These are phyloP conservation scores for Sparidentex hasta DNA, from an alignment of 2,797 vertebrate genomes.

Conservation along the genomic window DNA sequence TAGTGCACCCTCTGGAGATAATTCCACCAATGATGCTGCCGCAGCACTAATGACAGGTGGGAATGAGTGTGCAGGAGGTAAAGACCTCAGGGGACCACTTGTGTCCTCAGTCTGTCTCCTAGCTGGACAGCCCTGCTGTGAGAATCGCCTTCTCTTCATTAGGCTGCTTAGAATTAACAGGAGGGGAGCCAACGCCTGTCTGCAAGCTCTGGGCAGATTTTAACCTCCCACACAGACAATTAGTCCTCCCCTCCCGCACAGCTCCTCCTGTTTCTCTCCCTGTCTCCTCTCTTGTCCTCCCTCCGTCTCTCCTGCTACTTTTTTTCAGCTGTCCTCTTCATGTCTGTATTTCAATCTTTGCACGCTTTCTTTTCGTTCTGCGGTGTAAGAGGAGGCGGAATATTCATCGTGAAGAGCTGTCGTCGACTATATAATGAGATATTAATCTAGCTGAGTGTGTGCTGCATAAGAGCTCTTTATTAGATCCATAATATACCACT, in stretches of 20 bases:
- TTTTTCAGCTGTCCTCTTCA: neutral
- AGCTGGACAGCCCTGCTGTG: conserved; percentile 33
- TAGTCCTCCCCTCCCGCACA: conserved; percentile 57
- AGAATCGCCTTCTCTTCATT: conserved; percentile 58
- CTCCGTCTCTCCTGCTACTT: conserved; percentile 13
- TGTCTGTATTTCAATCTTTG: conserved; percentile 36
- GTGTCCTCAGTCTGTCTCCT: conserved; percentile 35
- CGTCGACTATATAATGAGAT: conserved; percentile 74
- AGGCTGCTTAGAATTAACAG: conserved; percentile 53
- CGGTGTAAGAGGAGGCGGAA: conserved; percentile 17
- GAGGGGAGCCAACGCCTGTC: conserved; percentile 30
- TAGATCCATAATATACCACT: conserved; percentile 64
- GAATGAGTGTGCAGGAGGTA: conserved; percentile 38
- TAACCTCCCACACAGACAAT: conserved; percentile 63
- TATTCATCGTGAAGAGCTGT: conserved; percentile 62
- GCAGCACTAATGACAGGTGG: conserved; percentile 46
- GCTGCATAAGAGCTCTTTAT: conserved; percentile 78
- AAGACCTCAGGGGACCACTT: conserved; percentile 39
- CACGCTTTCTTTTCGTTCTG: conserved; percentile 11
- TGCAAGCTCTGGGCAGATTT: conserved; percentile 32
- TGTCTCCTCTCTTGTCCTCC: conserved; percentile 14
- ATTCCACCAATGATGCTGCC: conserved; percentile 27
- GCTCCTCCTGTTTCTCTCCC: conserved; percentile 19
- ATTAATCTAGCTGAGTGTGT: conserved; percentile 70
- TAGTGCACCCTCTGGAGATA: conserved; percentile 22